Evolutionary conservation across 1,140 invertebrate genomes (phyloP).

Genomic region (Lepidotrigona ventralis): DNA sequence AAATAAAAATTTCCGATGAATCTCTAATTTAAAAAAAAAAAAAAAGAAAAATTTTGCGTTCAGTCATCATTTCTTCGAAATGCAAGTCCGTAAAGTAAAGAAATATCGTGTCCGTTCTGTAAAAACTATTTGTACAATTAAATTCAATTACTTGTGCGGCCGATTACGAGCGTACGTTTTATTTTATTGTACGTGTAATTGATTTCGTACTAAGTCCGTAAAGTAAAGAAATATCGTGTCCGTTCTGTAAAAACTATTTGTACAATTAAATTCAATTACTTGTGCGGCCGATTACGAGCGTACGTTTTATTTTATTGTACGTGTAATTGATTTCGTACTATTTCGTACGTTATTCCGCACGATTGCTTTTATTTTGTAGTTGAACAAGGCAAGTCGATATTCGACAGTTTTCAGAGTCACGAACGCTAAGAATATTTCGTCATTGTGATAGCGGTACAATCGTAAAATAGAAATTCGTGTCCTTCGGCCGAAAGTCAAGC

Average conservation of each 20-base stretch:
- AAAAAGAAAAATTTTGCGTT: not conserved
- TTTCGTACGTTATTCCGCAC: constrained; percentile 19
- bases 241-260: not conserved
- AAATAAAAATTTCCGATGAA: not conserved
- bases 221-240: not conserved
- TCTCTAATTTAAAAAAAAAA: not conserved
- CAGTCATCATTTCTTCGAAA: not conserved
- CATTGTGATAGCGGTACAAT: constrained; percentile 29
- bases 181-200: constrained; percentile 5
- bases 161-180: constrained; percentile 13
- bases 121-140: not conserved
- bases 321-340: constrained; percentile 36
- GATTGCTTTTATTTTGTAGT: constrained; percentile 56
- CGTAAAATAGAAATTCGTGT: not conserved
- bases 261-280: not conserved
- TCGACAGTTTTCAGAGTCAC: constrained; percentile 51
- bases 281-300: constrained; percentile 4
- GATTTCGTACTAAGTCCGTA: constrained; percentile 21
- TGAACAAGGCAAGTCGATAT: constrained; percentile 57
- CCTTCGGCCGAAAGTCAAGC: not conserved
- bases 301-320: not conserved
- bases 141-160: not conserved
- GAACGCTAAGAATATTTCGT: constrained; percentile 52
- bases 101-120: not conserved
- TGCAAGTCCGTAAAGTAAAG: not conserved